Base-by-base conservation (phyloP, 2,888 invertebrate species). In the Ecliptopera silaceata region DNA sequence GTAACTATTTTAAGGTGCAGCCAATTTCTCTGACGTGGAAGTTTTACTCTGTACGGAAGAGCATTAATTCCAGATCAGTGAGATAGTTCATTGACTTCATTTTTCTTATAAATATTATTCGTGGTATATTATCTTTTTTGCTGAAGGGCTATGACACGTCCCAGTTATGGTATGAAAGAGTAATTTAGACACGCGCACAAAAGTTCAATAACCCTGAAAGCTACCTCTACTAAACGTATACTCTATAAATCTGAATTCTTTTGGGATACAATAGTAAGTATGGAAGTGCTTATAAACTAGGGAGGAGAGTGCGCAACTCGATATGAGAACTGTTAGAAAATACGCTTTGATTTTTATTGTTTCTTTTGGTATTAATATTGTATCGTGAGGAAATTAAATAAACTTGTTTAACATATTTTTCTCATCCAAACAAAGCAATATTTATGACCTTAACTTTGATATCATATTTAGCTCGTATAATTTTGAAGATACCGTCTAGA, bases 201-300 rank as follows among this genome's bases (percentile, higher is more conserved):
- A 64, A 61, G 66, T 64, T 64, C 61, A 60, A 55, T 62, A 60
- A 58, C 61, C 59, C 56, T 58, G 20, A 52, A 61, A 59, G 44
- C 58, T 64, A 57, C 41, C 20, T 53, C 36, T 44, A 61, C 53
- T 56, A 26, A 4, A 26, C 26, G 26, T 26, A 26, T 26, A 26
- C 22, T 22, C 65, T 60, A 64, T 68, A 65, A 68, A 68, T 58
- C 65, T 70, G 61, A 69, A 71, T 64, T 72, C 70, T 61, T 60
- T 36, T 67, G 69, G 72, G 74, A 74, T 64, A 72, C 72, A 75
- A 76, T 74, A 69, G 77, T 59, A 53, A 60, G n/a, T n/a, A n/a
- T n/a, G n/a, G n/a, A n/a, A n/a, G 62, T 70, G 59, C 71, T 63
- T 57, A 50, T 56, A 60, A 68, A 72, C 74, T 75, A 72, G 68